Evolutionary conservation across 2,797 vertebrate species (phyloP), one percentile per base, ranked within the genome.

Genomic region (Dendrocincla tyrannina): DNA sequence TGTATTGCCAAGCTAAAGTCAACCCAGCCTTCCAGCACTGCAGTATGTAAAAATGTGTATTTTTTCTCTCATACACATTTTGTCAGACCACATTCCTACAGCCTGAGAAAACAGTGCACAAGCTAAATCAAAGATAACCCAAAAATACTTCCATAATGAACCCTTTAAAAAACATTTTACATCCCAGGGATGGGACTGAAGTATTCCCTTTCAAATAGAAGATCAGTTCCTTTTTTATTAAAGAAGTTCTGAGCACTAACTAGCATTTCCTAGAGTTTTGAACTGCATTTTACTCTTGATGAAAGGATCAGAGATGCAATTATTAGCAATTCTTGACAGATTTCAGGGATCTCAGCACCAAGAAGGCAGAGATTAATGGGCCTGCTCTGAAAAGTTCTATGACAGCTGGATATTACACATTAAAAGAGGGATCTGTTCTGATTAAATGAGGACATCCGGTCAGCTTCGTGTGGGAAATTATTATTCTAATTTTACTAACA

Each of bases 391-490:
- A 79, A 94, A 80, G 63, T 30, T 13, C 46, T n/a, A 85, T 70
- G 70, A 63, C 56, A 92, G 64, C 33, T 93, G 94, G 66, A 81
- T 90, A 18, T 66, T 78, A 33, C n/a, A 58, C 10, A 56, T 66
- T 0, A 44, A 37, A 83, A 80, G 74, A 69, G 1, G 28, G 24
- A 67, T 85, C 39, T 84, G 23, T 85, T 92, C 56, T 85, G 64
- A 91, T 77, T 85, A 92, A 77, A 94, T 74, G 33, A 93, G 68
- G 33, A 53, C 63, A 93, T 87, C 49, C 91, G 79, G 30, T 64
- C 46, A 70, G 44, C 53, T 72, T 90, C 85, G 80, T 49, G 44
- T 59, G 53, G 63, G 44, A 85, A 91, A 73, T 28, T 0, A 41
- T 72, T 68, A 67, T 81, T 88, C 41, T 85, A 44, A 70, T 87